phyloP scores from a whole-genome alignment of 2,888 invertebrate species.

The Aspidapion aeneum region DNA sequence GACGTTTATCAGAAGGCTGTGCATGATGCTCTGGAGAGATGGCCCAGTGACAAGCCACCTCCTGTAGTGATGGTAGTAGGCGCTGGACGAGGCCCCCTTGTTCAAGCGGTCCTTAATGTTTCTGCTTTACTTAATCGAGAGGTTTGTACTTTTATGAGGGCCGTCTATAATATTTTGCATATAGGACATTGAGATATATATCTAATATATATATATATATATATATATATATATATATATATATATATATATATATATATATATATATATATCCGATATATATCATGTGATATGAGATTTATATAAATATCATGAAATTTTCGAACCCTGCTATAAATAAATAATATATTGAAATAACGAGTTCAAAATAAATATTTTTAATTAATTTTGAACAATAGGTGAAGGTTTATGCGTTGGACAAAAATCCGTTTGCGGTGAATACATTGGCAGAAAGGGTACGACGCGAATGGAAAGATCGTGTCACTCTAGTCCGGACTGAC shows the following conservation, averaged over 20 bases:
- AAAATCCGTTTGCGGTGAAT: slow-evolving; percentile 94
- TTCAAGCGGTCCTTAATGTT: slow-evolving; percentile 84
- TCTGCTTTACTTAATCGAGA: slow-evolving; percentile 52
- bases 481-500: slow-evolving; percentile 77
- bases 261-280: too few relatives aligned
- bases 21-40: slow-evolving; percentile 66
- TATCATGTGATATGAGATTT: too few relatives aligned
- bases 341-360: too few relatives aligned
- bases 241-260: too few relatives aligned
- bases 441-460: slow-evolving; percentile 72
- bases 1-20: slow-evolving; percentile 84
- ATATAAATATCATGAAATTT: too few relatives aligned
- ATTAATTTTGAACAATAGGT: too few relatives aligned
- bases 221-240: too few relatives aligned
- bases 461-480: slow-evolving; percentile 74
- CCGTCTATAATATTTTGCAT: too few relatives aligned
- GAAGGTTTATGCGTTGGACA: slow-evolving; percentile 93
- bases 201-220: too few relatives aligned
- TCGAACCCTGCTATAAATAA: too few relatives aligned
- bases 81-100: slow-evolving; percentile 86
- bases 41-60: slow-evolving; percentile 47
- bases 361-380: too few relatives aligned
- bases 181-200: too few relatives aligned
- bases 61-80: slow-evolving; percentile 55
- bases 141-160: slow-evolving; percentile 5